phyloP scores from a whole-genome alignment of 2,113 vertebrate genomes.

The Equus quagga region DNA sequence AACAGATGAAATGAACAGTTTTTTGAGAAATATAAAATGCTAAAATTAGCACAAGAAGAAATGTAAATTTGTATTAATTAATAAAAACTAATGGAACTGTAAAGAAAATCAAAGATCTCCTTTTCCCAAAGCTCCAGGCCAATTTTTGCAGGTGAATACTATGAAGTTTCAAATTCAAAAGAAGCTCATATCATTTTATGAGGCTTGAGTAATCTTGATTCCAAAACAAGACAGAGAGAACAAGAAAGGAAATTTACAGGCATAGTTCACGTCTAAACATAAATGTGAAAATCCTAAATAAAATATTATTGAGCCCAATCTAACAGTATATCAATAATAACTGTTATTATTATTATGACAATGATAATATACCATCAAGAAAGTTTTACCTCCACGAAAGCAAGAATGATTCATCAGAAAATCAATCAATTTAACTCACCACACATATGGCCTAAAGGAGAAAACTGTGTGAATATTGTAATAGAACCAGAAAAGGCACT shows the following conservation, averaged over 20 bases:
- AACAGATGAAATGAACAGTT: not conserved
- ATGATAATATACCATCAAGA: not conserved
- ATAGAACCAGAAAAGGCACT: not conserved
- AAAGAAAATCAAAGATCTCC: not conserved
- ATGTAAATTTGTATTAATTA: not conserved
- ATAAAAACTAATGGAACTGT: not conserved
- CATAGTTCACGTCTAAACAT: not conserved
- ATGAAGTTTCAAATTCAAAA: not conserved
- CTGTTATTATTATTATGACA: not conserved
- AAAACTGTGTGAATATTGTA: not conserved
- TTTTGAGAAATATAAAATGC: too few relatives aligned
- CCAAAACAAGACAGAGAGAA: not conserved
- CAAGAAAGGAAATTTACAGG: not conserved
- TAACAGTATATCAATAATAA: not conserved
- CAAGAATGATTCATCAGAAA: not conserved
- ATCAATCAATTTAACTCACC: not conserved
- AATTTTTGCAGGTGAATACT: not conserved
- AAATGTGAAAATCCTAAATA: too few relatives aligned
- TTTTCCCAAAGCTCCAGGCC: not conserved
- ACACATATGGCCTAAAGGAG: not conserved
- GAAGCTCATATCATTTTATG: not conserved
- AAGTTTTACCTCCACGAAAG: not conserved
- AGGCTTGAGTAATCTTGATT: not conserved
- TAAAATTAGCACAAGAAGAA: too few relatives aligned
- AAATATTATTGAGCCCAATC: not conserved